Evolutionary conservation across 2,113 vertebrate species (phyloP).

Genomic region (Lagopus muta): DNA sequence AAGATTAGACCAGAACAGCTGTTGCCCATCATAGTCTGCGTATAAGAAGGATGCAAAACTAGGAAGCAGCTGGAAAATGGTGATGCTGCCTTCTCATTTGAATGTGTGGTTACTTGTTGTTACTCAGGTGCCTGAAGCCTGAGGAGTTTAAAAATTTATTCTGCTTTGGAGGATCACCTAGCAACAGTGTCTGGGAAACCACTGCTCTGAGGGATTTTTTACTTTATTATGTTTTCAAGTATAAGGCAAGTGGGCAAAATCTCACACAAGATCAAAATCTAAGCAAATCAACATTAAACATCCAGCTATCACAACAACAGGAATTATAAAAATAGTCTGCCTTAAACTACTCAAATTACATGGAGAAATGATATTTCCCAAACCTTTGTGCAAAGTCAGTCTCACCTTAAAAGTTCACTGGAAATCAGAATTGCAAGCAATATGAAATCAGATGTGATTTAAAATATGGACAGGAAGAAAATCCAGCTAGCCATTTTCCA

Average conservation of each 20-base stretch:
- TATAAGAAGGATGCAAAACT: neutral
- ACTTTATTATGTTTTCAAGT: conserved; percentile 25
- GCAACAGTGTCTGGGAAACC: conserved; percentile 53
- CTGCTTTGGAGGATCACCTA: conserved; percentile 42
- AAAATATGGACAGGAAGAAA: neutral
- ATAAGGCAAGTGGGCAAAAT: neutral
- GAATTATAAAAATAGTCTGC: neutral
- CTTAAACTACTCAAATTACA: neutral
- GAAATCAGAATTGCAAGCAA: neutral
- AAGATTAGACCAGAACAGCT: neutral
- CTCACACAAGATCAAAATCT: conserved; percentile 16
- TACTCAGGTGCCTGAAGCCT: neutral
- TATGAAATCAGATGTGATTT: neutral
- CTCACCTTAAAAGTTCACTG: neutral
- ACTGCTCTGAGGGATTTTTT: conserved; percentile 20
- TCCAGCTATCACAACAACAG: neutral
- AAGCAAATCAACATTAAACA: neutral
- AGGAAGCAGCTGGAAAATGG: neutral
- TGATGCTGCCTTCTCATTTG: neutral
- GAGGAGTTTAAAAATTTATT: conserved; percentile 20
- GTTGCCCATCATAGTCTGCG: neutral
- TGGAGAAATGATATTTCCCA: neutral
- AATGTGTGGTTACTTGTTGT: neutral
- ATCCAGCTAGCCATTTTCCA: neutral
- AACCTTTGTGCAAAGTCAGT: neutral